A percentile compares a stretch with the other conserved stretches of the same genome.
Conservation (phyloP, 1,140 invertebrate genomes). For the Drosophila insularis region DNA sequence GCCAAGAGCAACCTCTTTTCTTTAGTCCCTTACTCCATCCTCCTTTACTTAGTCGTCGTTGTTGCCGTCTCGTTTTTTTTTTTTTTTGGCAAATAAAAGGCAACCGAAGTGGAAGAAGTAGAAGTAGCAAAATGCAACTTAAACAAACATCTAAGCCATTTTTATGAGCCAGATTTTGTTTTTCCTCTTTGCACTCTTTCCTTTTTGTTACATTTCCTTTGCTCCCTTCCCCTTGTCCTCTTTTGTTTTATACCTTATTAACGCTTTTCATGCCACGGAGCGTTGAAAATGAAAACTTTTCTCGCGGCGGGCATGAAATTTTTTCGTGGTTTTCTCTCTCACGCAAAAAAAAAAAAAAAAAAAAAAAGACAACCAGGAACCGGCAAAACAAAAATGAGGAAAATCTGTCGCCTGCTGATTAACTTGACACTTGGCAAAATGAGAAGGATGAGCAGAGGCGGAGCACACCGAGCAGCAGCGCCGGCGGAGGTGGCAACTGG, state of each 20-base stretch:
- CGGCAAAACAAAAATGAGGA: conserved; percentile 17
- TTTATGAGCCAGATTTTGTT: conserved; percentile 65
- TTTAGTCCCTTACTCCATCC: not conserved
- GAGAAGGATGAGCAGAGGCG: conserved; percentile 14
- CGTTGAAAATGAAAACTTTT: conserved; percentile 61
- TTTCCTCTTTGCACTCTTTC: conserved; percentile 30
- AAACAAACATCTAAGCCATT: conserved; percentile 70
- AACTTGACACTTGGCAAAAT: conserved; percentile 60
- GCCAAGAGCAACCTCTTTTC: conserved; percentile 63
- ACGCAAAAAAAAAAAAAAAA: conserved; percentile 24
- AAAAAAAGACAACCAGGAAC: conserved; percentile 18
- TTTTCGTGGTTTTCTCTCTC: conserved; percentile 23
- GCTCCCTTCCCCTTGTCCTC: not conserved
- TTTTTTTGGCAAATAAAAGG: conserved; percentile 57
- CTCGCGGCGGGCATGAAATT: conserved; percentile 62
- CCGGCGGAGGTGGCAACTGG: not conserved
- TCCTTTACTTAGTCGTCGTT: not conserved
- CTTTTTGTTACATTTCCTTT: conserved; percentile 2
- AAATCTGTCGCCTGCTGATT: conserved; percentile 64
- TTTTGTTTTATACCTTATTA: conserved; percentile 70
- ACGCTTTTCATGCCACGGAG: conserved; percentile 56
- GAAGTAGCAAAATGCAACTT: conserved; percentile 42
- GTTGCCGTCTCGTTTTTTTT: not conserved
- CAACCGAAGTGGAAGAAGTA: conserved; percentile 15
- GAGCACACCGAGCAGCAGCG: conserved; percentile 12